Base-by-base conservation (phyloP, 2,113 vertebrate genomes). In the Syngnathoides biaculeatus region DNA sequence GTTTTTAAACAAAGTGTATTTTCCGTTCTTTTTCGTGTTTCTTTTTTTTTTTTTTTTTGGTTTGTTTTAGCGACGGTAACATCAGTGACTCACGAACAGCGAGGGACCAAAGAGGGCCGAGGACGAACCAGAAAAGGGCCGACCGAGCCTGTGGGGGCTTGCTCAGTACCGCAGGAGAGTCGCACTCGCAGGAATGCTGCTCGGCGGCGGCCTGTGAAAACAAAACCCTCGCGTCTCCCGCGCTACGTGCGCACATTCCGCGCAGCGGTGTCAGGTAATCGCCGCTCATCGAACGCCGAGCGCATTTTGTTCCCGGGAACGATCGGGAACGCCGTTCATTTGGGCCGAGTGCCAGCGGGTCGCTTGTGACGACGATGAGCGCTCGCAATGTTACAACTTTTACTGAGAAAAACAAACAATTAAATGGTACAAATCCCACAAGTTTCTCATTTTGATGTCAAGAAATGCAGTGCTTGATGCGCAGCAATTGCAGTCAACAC, bases 121-220 rank as follows among this genome's bases (percentile, higher is more conserved):
- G n/a, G n/a, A n/a, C n/a, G n/a, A n/a, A n/a, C n/a, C n/a, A n/a
- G n/a, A n/a, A n/a, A n/a, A n/a, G n/a, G n/a, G n/a, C n/a, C n/a
- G n/a, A n/a, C n/a, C n/a, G 53, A 74, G 57, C 83, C 59, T 84
- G 86, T 73, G 20, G 11, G 50, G 73, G 71, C 81, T 72, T 86
- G 84, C 61, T 11, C 60, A 61, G 69, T 64, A 70, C 56, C n/a
- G 35, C 50, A 39, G 65, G 24, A 70, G 26, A 10, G 48, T 52
- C 22, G 48, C 20, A 10, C 8, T 20, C 22, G 39, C 43, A 87
- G 73, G 83, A 88, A 87, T 84, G 81, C 68, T 70, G 65, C 17
- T 22, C n/a, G n/a, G 48, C 22, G 48, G 22, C 20, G 22, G n/a
- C 14, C 45, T 53, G 26, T 20, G 30, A 59, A 59, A 59, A 59